phyloP scores from a whole-genome alignment of 2,797 vertebrate genomes.

The Sphaeramia orbicularis region DNA sequence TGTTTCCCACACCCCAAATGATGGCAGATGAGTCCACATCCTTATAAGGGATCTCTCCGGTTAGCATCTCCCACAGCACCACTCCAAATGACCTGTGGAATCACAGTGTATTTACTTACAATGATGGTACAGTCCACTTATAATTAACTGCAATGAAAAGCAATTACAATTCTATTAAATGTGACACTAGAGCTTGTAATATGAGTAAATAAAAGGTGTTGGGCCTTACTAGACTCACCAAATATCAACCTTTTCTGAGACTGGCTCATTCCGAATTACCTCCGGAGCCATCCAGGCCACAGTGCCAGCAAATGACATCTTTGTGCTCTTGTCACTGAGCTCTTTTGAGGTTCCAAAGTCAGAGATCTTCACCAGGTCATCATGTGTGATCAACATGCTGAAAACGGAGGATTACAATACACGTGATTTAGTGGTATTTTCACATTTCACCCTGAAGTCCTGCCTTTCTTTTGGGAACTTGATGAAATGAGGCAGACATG shows the following conservation, averaged over 20 bases:
- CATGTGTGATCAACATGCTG: constrained; percentile 98
- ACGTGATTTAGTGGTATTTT: no score
- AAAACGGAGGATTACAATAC: constrained; percentile 11
- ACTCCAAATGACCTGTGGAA: constrained; percentile 94
- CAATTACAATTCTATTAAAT: no score
- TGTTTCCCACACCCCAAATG: constrained; percentile 98
- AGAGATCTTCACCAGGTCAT: constrained; percentile 98
- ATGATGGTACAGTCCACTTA: not conserved
- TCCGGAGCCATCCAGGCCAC: constrained; percentile 99
- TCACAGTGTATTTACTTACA: constrained; percentile 9
- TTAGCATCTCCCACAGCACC: constrained; percentile 97
- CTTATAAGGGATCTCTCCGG: constrained; percentile 96
- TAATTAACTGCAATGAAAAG: not conserved
- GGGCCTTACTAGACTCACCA: constrained; percentile 82
- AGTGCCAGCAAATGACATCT: constrained; percentile 98
- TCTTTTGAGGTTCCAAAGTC: constrained; percentile 98
- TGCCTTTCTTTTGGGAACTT: no score
- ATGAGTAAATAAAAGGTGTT: not conserved
- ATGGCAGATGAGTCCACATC: constrained; percentile 98
- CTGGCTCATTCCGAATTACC: constrained; percentile 96
- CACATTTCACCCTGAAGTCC: no score
- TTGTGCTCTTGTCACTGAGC: constrained; percentile 97
- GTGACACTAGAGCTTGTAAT: not conserved
- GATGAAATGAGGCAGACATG: no score
- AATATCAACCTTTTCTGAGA: constrained; percentile 98